Evolutionary conservation across 2,888 invertebrate genomes (phyloP), one percentile per base, ranked within the genome.

Genomic region (Aporophyla nigra): DNA sequence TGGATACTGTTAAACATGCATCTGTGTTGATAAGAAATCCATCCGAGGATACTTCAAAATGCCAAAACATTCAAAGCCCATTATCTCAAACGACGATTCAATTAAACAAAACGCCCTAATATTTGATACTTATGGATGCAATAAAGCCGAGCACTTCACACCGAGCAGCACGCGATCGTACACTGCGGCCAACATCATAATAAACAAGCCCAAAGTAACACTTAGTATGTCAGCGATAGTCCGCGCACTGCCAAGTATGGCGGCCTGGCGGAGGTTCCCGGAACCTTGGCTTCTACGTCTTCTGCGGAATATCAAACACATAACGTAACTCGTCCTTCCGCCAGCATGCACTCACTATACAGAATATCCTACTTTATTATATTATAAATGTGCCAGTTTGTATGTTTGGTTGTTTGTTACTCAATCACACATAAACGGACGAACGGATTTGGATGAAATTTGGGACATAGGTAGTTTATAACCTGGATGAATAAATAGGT

Each of bases 221-320:
- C 88, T 91, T 87, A 86, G 89, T 90, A 91, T 89, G 90, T 90
- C 87, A 83, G 82, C 72, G 73, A 71, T 83, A 83, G 87, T 80
- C 79, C 87, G 86, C 67, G 82, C 82, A 84, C 86, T 85, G 87
- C 89, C 90, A 87, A 89, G 88, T 91, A 92, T 80, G 92, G 92
- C 87, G 84, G 16, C 5, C 61, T 61, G 61, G 61, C 33, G 88
- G 88, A 88, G 77, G 92, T 95, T 95, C 95, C 92, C 90, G 93
- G 95, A 95, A 95, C 91, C 89, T 88, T 87, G 90, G 86, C 89
- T 87, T 87, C 87, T 82, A 84, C 89, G 86, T 88, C 89, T 88
- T 86, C 88, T 84, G 86, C 89, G 86, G 95, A 94, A 95, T 95
- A 94, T 90, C 90, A 95, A 95, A 87, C 91, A 91, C 87, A 90